phyloP scores from a whole-genome alignment of 2,888 invertebrate species.

The Pammene aurita region DNA sequence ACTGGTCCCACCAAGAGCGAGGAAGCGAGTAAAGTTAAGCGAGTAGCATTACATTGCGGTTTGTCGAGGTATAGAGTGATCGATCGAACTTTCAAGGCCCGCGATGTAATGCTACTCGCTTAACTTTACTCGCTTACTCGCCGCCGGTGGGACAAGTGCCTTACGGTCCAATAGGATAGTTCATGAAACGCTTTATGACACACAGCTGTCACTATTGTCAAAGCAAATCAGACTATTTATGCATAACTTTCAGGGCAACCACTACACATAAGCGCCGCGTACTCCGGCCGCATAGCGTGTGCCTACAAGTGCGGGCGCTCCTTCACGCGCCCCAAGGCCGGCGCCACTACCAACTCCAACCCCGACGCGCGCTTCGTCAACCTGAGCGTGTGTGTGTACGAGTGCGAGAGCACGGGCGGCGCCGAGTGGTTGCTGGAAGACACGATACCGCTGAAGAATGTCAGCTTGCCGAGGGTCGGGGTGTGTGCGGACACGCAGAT shows the following conservation, averaged over 20 bases:
- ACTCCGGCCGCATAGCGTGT: slow-evolving; percentile 98
- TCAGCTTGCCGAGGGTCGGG: slow-evolving; percentile 91
- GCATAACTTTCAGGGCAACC: slow-evolving; percentile 86
- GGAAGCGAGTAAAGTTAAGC: too few species aligned
- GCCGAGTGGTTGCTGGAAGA: slow-evolving; percentile 97
- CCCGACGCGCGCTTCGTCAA: slow-evolving; percentile 91
- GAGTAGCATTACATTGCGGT: too few species aligned
- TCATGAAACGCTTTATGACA: too few species aligned
- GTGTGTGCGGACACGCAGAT: slow-evolving; percentile 92
- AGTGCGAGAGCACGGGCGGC: slow-evolving; percentile 98
- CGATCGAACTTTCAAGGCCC: too few species aligned
- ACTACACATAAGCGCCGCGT: slow-evolving; percentile 97
- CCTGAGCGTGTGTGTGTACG: slow-evolving; percentile 97
- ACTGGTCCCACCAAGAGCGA: too few species aligned
- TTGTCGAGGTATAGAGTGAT: too few species aligned
- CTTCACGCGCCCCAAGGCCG: slow-evolving; percentile 93
- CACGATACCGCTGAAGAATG: slow-evolving; percentile 96
- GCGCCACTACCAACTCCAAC: slow-evolving; percentile 88
- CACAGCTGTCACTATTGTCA: too few species aligned
- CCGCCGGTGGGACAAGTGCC: too few species aligned
- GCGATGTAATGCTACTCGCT: too few species aligned
- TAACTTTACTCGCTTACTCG: too few species aligned
- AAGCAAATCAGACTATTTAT: too few species aligned
- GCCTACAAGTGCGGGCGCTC: slow-evolving; percentile 97
- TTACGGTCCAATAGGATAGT: too few species aligned